These are phyloP conservation scores for Amazona guildingii DNA, from an alignment of 2,113 vertebrate genomes.

Conservation along the genomic window DNA sequence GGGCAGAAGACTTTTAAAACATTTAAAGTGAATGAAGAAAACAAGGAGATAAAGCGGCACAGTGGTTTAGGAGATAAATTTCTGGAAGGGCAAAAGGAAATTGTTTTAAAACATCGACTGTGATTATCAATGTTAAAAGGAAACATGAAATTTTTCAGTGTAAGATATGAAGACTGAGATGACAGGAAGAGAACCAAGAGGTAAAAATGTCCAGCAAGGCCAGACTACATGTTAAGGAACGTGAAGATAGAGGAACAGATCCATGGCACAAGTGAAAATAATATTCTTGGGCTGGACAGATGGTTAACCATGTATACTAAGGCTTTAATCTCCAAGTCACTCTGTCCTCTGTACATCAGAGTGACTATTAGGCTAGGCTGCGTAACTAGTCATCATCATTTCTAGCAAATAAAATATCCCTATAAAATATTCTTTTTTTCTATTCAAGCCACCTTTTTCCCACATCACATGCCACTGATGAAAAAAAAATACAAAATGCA, in stretches of 20 bases:
- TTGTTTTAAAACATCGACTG: background rate
- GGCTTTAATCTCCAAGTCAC: background rate
- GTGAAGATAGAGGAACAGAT: background rate
- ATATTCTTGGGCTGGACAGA: background rate
- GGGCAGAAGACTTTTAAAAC: slow-evolving; percentile 14
- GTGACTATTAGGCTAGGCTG: background rate
- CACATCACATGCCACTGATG: background rate
- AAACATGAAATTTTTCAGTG: background rate
- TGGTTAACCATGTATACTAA: background rate
- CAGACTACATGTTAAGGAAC: background rate
- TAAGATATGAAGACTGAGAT: background rate
- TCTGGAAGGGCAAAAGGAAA: background rate
- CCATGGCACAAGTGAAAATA: background rate
- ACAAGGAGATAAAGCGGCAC: background rate
- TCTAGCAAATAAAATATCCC: background rate
- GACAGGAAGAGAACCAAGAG: background rate
- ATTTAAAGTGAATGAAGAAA: background rate
- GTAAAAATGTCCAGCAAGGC: background rate
- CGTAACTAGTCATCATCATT: background rate
- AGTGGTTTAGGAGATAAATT: background rate
- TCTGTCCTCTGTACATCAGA: background rate
- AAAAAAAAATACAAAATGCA: background rate
- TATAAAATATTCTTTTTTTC: background rate
- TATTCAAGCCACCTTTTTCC: background rate
- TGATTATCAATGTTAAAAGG: background rate